Conservation (phyloP, 2,113 vertebrate species). For the Ameiurus melas region DNA sequence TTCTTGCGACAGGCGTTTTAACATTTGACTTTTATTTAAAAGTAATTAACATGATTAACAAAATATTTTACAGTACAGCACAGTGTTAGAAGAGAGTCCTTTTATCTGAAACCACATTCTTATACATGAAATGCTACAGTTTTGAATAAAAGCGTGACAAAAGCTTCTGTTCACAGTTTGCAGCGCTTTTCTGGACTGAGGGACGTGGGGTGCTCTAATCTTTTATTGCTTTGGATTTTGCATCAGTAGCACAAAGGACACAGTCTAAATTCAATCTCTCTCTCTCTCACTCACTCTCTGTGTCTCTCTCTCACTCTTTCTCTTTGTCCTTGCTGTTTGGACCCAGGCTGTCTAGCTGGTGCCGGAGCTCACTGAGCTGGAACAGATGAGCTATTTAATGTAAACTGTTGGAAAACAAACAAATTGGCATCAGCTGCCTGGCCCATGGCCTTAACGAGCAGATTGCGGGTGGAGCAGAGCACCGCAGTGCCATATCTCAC, state of each 20-base stretch:
- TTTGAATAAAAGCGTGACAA: constrained; percentile 10
- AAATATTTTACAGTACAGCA: background rate
- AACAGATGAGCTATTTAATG: constrained; percentile 55
- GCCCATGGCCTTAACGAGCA: constrained; percentile 37
- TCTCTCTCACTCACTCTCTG: constrained; percentile 1
- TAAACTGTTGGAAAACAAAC: constrained; percentile 59
- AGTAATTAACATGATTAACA: background rate
- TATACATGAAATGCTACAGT: background rate
- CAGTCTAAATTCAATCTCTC: background rate
- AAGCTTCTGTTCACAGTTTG: background rate
- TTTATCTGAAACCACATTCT: constrained; percentile 4
- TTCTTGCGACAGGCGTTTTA: background rate
- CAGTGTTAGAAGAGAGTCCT: background rate
- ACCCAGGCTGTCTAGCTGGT: constrained; percentile 22
- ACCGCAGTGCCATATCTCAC: constrained; percentile 5
- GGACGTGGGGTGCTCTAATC: background rate
- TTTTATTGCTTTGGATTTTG: constrained; percentile 17
- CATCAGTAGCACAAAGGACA: constrained; percentile 23
- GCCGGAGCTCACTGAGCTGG: constrained; percentile 38
- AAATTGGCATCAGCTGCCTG: constrained; percentile 51
- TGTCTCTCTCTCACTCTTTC: constrained; percentile 2
- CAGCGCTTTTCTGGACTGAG: background rate
- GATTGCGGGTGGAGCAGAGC: constrained; percentile 29
- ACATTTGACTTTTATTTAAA: background rate
- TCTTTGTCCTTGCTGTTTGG: constrained; percentile 34